Evolutionary conservation across 2,888 invertebrate species (phyloP).

Genomic region (Ectemnius continuus): DNA sequence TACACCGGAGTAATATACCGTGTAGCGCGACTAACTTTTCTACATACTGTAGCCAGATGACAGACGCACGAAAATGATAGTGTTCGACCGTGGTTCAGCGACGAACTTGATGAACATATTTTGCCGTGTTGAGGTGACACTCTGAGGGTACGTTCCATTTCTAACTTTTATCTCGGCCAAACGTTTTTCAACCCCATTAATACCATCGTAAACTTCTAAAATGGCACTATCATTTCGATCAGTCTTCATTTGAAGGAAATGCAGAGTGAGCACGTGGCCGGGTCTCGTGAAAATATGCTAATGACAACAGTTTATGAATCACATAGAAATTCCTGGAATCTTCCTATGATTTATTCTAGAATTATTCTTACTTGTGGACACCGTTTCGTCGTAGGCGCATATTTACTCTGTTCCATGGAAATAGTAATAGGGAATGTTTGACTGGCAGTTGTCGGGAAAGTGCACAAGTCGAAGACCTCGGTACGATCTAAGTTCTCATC

Average conservation of each 20-base stretch:
- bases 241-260: conserved; percentile 89
- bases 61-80: conserved; percentile 88
- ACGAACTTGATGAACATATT: conserved; percentile 89
- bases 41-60: conserved; percentile 85
- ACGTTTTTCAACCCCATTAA: conserved; percentile 84
- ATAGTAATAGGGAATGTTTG: conserved; percentile 93
- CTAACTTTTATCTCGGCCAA: conserved; percentile 86
- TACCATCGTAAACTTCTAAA: conserved; percentile 89
- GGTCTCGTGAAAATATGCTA: conserved; percentile 86
- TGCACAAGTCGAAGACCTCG: conserved; percentile 91
- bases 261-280: conserved; percentile 91
- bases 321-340: not conserved
- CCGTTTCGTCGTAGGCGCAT: conserved; percentile 84
- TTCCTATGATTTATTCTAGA: not conserved
- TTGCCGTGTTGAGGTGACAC: conserved; percentile 89
- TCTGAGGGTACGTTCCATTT: conserved; percentile 93
- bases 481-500: conserved; percentile 87
- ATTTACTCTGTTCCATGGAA: conserved; percentile 88
- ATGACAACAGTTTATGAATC: not conserved
- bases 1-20: no score
- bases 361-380: conserved; percentile 83
- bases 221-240: conserved; percentile 86
- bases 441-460: conserved; percentile 88
- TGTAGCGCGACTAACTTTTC: not conserved
- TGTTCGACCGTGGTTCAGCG: conserved; percentile 86